Base-by-base conservation (phyloP, 1,140 invertebrate genomes). In the Battus philenor region DNA sequence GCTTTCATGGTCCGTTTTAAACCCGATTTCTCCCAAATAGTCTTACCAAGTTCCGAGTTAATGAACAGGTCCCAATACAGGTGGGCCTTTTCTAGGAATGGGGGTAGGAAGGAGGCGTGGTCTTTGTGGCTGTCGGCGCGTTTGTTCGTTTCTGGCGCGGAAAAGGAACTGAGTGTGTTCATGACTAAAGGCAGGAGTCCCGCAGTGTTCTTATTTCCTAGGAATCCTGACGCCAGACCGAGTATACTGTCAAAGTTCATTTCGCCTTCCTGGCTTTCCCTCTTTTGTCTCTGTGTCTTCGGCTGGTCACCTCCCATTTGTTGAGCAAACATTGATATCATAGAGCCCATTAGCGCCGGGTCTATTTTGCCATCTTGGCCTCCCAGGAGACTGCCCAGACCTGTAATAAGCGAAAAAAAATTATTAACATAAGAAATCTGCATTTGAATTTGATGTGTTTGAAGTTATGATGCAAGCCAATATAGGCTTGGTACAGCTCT, bases 51-150 rank as follows among this genome's bases (percentile, higher is more conserved):
- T 53, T 94, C 92, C 0, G 93, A 94, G 65, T 91, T 91, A 2
- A 91, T 90, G 62, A 94, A 94, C 30, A 93, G 89, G 49, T 94
- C 92, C 90, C 93, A 94, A 59, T 93, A 89, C 0, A 93, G 73
- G 61, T 94, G 92, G 1, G 90, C 54, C 41, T 91, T 92, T 59
- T 93, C 93, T 22, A 95, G 57, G 57, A 94, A 87, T 0, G 93
- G 93, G 0, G 93, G 93, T 47, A 94, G 72, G 50, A 91, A 90
- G 76, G 90, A 89, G 0, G 90, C 89, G 44, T 93, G 92, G n/a
- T 88, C 90, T n/a, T 89, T 88, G 51, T 94, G 92, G 13, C 90
- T 89, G 24, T 90, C 88, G 20, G 88, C 89, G 18, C 76, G 86
- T 63, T 78, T 80, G 26, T 88, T 65, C 0, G 77, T 79, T 54